Conservation (phyloP, 2,888 invertebrate species). For the Hirtodrosophila alboralis region DNA sequence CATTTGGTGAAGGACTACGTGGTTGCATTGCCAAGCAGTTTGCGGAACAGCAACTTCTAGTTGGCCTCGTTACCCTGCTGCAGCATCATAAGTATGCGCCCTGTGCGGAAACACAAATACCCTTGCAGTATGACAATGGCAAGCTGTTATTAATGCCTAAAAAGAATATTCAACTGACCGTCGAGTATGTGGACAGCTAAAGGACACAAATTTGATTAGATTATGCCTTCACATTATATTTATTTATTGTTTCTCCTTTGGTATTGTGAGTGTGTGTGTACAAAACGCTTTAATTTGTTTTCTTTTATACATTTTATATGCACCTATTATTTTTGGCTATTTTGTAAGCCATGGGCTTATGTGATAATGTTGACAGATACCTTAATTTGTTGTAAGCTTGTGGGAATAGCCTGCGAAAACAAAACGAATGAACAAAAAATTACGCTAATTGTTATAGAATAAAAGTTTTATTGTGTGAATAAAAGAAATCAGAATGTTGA, state of each 20-base stretch:
- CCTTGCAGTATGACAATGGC: slow-evolving; percentile 67
- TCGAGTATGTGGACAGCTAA: slow-evolving; percentile 46
- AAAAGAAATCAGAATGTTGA: too few species aligned
- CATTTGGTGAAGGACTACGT: slow-evolving; percentile 79
- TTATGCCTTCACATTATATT: slow-evolving; percentile 6
- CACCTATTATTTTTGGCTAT: slow-evolving; percentile 24
- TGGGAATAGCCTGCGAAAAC: slow-evolving; percentile 28
- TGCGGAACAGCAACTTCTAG: slow-evolving; percentile 71
- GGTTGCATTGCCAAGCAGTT: slow-evolving; percentile 76
- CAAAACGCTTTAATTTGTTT: slow-evolving; percentile 19
- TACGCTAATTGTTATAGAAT: slow-evolving; percentile 39
- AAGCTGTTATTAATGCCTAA: slow-evolving; percentile 69
- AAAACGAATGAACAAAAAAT: slow-evolving; percentile 61
- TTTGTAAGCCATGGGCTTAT: slow-evolving; percentile 49
- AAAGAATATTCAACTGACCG: slow-evolving; percentile 63
- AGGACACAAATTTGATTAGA: background rate
- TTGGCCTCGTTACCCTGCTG: slow-evolving; percentile 70
- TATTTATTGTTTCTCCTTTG: slow-evolving; percentile 18
- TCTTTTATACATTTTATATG: slow-evolving; percentile 15
- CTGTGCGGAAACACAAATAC: slow-evolving; percentile 68
- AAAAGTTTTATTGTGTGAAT: background rate
- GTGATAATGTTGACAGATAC: slow-evolving; percentile 68
- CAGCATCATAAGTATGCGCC: slow-evolving; percentile 65
- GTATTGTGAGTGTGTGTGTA: slow-evolving; percentile 27
- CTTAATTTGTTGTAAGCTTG: slow-evolving; percentile 36